Conservation (phyloP, 2,888 invertebrate genomes). For the Euzophera pinguis region DNA sequence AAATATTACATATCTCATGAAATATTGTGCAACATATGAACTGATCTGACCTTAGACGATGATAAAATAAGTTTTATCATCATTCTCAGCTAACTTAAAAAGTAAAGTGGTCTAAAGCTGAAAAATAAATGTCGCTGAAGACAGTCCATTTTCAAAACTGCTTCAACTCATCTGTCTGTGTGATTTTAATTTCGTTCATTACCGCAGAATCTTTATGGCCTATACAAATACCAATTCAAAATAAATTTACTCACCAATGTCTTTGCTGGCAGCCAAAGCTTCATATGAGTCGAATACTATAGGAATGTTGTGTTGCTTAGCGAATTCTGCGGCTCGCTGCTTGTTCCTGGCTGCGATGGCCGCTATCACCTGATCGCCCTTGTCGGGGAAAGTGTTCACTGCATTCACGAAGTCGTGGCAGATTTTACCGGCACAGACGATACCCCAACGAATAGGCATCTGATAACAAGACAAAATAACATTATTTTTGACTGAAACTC, state of each 20-base stretch:
- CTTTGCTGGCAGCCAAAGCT: conserved; percentile 83
- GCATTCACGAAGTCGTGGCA: conserved; percentile 90
- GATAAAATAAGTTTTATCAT: too few species aligned
- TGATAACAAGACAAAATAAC: conserved; percentile 21
- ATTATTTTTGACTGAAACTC: too few species aligned
- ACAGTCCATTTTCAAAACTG: too few species aligned
- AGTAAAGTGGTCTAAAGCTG: too few species aligned
- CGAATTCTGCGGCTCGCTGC: conserved; percentile 85
- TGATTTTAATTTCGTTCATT: too few species aligned
- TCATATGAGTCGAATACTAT: conserved; percentile 87
- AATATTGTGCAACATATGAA: background rate
- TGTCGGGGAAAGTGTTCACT: conserved; percentile 80
- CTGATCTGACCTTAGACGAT: background rate
- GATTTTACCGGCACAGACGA: conserved; percentile 90
- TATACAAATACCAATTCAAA: too few species aligned
- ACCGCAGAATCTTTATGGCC: too few species aligned
- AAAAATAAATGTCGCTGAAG: too few species aligned
- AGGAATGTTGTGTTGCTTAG: conserved; percentile 83
- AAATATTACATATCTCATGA: too few species aligned
- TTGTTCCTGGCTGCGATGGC: conserved; percentile 88
- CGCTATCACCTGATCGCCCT: conserved; percentile 83
- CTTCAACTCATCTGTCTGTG: too few species aligned
- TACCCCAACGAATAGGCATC: conserved; percentile 88
- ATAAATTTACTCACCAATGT: conserved; percentile 81
- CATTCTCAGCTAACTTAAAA: too few species aligned